A percentile compares a stretch with the other conserved stretches of the same genome.
These are phyloP conservation scores for Pithys albifrons DNA, from an alignment of 2,113 vertebrate species.

Conservation along the genomic window DNA sequence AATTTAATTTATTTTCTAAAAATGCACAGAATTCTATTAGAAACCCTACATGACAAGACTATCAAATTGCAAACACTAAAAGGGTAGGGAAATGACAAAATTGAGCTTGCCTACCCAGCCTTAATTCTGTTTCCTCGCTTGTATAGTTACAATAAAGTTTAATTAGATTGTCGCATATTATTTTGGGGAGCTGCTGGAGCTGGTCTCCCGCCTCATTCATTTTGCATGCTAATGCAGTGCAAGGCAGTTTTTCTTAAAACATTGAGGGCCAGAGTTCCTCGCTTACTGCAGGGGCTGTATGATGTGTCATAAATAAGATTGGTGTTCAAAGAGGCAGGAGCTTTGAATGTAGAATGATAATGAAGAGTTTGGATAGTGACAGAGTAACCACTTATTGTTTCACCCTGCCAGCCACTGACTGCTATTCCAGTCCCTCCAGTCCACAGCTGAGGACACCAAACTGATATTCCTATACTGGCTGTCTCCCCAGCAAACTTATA, in stretches of 20 bases:
- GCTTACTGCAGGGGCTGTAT: slow-evolving; percentile 33
- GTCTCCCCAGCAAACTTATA: neutral
- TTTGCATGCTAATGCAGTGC: slow-evolving; percentile 32
- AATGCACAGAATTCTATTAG: slow-evolving; percentile 35
- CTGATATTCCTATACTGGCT: neutral
- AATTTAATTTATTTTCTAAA: slow-evolving; percentile 36
- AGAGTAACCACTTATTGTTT: neutral
- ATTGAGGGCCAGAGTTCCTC: slow-evolving; percentile 1
- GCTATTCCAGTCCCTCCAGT: neutral
- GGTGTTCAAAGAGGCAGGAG: neutral
- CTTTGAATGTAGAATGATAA: slow-evolving; percentile 7
- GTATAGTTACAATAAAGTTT: slow-evolving; percentile 55
- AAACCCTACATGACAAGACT: slow-evolving; percentile 28
- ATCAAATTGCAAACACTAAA: slow-evolving; percentile 30
- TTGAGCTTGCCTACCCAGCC: slow-evolving; percentile 29
- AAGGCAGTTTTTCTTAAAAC: slow-evolving; percentile 29
- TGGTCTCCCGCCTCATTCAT: slow-evolving; percentile 14
- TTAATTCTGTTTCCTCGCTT: slow-evolving; percentile 51
- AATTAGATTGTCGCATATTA: slow-evolving; percentile 56
- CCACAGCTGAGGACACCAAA: neutral
- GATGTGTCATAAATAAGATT: slow-evolving; percentile 36
- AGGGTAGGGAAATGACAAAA: slow-evolving; percentile 48
- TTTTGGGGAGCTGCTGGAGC: slow-evolving; percentile 49
- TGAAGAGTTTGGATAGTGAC: neutral
- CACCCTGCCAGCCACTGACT: neutral